Conservation (phyloP, 2,888 invertebrate genomes). For the Lepidonotus clava region DNA sequence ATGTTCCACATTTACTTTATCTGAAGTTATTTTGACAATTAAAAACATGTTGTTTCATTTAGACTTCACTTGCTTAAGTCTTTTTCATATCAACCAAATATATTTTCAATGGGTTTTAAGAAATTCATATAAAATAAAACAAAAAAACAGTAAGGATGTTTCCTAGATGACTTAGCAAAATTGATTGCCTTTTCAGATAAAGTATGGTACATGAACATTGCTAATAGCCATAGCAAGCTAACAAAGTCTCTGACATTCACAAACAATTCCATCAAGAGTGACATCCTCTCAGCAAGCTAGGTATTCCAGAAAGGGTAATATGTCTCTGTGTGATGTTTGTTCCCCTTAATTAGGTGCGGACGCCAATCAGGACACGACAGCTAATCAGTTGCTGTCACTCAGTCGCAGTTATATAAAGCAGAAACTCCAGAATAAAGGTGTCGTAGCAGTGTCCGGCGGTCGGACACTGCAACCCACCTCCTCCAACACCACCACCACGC, state of each 20-base stretch:
- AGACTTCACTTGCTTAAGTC: neutral
- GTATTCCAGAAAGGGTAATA: no score
- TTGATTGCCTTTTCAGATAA: no score
- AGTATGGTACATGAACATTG: no score
- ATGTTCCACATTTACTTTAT: no score
- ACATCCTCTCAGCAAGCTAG: no score
- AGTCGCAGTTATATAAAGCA: constrained; percentile 49
- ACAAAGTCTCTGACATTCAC: no score
- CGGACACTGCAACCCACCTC: neutral
- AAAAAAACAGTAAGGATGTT: neutral
- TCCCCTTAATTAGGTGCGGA: neutral
- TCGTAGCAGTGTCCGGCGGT: neutral
- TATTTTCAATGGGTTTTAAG: neutral
- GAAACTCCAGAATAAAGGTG: constrained; percentile 40
- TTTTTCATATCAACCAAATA: neutral
- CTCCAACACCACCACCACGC: neutral
- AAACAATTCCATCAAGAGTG: no score
- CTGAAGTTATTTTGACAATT: neutral
- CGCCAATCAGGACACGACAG: neutral
- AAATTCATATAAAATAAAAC: neutral
- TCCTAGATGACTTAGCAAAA: no score
- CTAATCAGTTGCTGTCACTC: constrained; percentile 38
- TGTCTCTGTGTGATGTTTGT: neutral
- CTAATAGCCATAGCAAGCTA: no score
- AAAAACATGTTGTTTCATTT: neutral